Evolutionary conservation across 37 sponge, comb jelly and placozoan species (phyloP).

Genomic region (Geodia barretti): DNA sequence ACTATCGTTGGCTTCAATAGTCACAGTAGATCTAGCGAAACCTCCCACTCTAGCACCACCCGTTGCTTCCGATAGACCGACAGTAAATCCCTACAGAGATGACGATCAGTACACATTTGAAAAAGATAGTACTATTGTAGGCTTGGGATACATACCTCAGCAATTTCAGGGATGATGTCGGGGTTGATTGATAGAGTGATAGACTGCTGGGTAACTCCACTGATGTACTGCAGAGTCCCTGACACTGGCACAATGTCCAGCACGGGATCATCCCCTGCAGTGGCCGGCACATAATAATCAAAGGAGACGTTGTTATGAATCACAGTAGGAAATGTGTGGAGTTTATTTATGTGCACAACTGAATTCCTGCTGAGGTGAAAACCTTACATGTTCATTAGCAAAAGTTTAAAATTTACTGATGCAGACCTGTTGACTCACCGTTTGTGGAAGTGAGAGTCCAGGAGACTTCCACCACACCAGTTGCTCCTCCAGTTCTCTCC

Average conservation of each 20-base stretch:
- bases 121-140: no score
- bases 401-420: no score
- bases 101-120: neutral
- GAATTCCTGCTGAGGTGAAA: no score
- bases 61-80: conserved; percentile 50
- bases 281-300: no score
- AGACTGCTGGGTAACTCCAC: conserved; percentile 25
- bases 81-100: conserved; percentile 55
- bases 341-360: no score
- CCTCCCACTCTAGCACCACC: conserved; percentile 75
- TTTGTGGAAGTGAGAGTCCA: conserved; percentile 52
- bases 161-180: conserved; percentile 68
- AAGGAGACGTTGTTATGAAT: no score
- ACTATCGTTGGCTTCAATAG: conserved; percentile 65
- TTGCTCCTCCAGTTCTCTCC: conserved; percentile 65
- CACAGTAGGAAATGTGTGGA: no score
- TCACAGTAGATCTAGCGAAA: conserved; percentile 23
- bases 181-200: conserved; percentile 66
- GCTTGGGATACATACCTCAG: conserved; percentile 58
- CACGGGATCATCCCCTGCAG: neutral
- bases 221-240: conserved; percentile 67
- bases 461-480: conserved; percentile 64
- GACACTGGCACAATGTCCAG: conserved; percentile 49
- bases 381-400: no score
- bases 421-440: no score